Percentiles rank a stretch among this genome's conserved stretches.
These are phyloP conservation scores for Euleptes europaea DNA, from an alignment of 2,113 vertebrate species.

Conservation along the genomic window DNA sequence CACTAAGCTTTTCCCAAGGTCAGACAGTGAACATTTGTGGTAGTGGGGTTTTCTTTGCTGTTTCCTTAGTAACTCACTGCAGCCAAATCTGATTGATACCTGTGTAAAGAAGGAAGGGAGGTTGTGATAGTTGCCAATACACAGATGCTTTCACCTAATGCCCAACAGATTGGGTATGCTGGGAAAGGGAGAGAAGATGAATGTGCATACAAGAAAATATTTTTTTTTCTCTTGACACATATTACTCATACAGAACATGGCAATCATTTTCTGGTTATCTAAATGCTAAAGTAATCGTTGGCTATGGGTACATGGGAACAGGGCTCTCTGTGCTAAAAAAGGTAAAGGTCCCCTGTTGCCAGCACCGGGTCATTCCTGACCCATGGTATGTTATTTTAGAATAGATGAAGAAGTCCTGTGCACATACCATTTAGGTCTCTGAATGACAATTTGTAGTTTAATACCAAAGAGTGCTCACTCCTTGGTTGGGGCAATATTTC, in stretches of 20 bases:
- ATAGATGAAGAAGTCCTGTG: not conserved
- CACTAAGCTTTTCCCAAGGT: constrained; percentile 68
- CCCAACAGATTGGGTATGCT: constrained; percentile 7
- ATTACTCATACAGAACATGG: not conserved
- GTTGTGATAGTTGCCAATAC: not conserved
- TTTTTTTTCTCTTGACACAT: not conserved
- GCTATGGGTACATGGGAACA: not conserved
- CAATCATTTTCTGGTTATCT: not conserved
- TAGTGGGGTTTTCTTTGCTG: constrained; percentile 22
- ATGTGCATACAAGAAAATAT: not conserved
- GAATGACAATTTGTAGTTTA: not conserved
- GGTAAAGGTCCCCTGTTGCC: too few species aligned
- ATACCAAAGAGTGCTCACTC: not conserved
- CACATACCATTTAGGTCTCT: not conserved
- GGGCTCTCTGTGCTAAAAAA: not conserved
- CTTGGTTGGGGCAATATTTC: too few species aligned
- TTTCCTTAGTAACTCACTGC: not conserved
- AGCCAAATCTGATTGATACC: not conserved
- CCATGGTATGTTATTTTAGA: not conserved
- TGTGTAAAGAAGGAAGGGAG: not conserved
- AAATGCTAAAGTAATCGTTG: not conserved
- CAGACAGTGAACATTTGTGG: not conserved
- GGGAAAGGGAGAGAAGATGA: not conserved
- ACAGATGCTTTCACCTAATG: not conserved
- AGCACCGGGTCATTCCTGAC: too few species aligned